Evolutionary conservation across 2,888 invertebrate species (phyloP).

Genomic region (Ochropleura leucogaster): DNA sequence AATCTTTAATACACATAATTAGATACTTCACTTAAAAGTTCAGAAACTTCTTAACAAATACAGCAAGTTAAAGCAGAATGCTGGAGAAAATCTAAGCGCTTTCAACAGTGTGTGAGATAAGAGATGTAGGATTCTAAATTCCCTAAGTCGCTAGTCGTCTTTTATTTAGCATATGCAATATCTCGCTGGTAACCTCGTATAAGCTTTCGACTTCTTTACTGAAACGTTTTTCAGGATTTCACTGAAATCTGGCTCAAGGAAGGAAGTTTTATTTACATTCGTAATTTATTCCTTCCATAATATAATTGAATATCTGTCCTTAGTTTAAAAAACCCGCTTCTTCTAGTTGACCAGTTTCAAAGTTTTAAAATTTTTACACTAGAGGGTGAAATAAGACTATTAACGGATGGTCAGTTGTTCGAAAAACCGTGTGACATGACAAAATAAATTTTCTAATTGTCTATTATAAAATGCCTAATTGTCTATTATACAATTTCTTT

Average conservation of each 20-base stretch:
- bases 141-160: conserved; percentile 47
- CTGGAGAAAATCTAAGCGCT: conserved; percentile 46
- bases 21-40: conserved; percentile 20
- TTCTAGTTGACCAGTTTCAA: no score
- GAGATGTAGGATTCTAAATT: conserved; percentile 38
- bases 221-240: background rate
- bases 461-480: background rate
- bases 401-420: background rate
- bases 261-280: background rate
- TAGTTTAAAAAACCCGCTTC: no score
- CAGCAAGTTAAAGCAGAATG: conserved; percentile 31
- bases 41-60: conserved; percentile 28
- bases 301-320: background rate
- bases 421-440: background rate
- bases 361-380: background rate
- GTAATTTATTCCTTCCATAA: background rate
- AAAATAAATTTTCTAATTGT: background rate
- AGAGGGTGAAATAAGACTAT: background rate
- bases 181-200: conserved; percentile 17
- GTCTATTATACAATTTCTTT: no score
- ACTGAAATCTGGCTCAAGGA: background rate
- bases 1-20: conserved; percentile 6
- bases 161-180: conserved; percentile 53
- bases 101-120: conserved; percentile 44
- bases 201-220: conserved; percentile 21